Evolutionary conservation across 2,888 invertebrate species (phyloP), one percentile per base, ranked within the genome.

Genomic region (Eurytoma adleriae): DNA sequence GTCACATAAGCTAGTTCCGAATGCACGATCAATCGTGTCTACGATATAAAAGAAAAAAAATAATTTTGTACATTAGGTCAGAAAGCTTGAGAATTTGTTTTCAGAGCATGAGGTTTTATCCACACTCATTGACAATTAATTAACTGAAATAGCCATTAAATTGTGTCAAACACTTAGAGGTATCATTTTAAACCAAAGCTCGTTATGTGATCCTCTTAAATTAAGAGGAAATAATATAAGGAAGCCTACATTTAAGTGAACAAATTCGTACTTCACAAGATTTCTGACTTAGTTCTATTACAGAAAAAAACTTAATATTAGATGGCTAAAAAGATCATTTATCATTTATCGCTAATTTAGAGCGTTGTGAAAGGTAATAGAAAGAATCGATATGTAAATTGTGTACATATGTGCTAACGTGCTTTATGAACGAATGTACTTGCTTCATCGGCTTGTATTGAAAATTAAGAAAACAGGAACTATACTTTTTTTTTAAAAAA

Each of bases 351-450:
- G 40, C 69, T 76, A 73, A 67, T 75, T 59, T 82, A 82, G 72
- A 57, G 59, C 52, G 62, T 48, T 83, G 52, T 48, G 69, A 73
- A 70, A 27, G 20, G 24, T 66, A 73, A 67, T 61, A 74, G 79
- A 69, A 68, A 70, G 30, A 81, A 82, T 82, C 68, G 69, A 81
- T 79, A 83, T 84, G 84, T 84, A 84, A 83, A 84, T 84, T 84
- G 83, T 84, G 84, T 84, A 84, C 83, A 84, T 84, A 84, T 79
- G 59, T 66, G 79, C 73, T 78, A 48, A 76, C 18, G 71, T 73
- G 64, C 74, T 79, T 81, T 72, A 70, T 70, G 48, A 73, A 64
- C n/a, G 59, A 69, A 71, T 66, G 50, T 68, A 24, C 74, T 62
- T 10, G 70, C 59, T 78, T 73, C 57, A 27, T 74, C 40, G 20